Evolutionary conservation across 2,888 invertebrate species (phyloP).

Genomic region (Cataglyphis altisquamis): DNA sequence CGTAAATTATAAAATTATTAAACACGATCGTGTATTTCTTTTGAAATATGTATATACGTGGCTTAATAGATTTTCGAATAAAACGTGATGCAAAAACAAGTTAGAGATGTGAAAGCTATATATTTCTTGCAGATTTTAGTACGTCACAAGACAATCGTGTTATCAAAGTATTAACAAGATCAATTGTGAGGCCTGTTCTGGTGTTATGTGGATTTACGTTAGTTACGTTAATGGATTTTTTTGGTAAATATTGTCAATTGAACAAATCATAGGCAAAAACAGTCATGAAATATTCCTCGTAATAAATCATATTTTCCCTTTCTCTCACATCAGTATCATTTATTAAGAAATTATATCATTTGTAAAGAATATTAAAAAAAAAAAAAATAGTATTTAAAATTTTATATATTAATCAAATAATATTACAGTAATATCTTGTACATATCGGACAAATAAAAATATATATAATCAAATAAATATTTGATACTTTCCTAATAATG

Average conservation of each 20-base stretch:
- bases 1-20: constrained; percentile 20
- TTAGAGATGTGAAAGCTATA: constrained; percentile 47
- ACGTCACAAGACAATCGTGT: constrained; percentile 21
- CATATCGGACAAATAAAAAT: neutral
- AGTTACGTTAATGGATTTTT: neutral
- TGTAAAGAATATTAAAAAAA: neutral
- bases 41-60: constrained; percentile 16
- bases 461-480: constrained; percentile 8
- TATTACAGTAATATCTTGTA: neutral
- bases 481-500: neutral
- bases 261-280: constrained; percentile 41
- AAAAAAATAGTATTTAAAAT: neutral
- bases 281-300: constrained; percentile 17
- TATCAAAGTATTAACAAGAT: constrained; percentile 27
- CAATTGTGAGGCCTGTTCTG: constrained; percentile 6
- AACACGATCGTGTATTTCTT: constrained; percentile 8
- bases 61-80: neutral
- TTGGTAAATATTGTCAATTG: constrained; percentile 13
- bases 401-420: constrained; percentile 4
- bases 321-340: neutral
- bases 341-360: neutral
- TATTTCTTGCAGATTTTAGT: constrained; percentile 49
- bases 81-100: constrained; percentile 34
- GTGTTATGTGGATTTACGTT: neutral
- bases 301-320: neutral